These are phyloP conservation scores for Polymixis lichenea DNA, from an alignment of 2,888 invertebrate species.

Conservation along the genomic window DNA sequence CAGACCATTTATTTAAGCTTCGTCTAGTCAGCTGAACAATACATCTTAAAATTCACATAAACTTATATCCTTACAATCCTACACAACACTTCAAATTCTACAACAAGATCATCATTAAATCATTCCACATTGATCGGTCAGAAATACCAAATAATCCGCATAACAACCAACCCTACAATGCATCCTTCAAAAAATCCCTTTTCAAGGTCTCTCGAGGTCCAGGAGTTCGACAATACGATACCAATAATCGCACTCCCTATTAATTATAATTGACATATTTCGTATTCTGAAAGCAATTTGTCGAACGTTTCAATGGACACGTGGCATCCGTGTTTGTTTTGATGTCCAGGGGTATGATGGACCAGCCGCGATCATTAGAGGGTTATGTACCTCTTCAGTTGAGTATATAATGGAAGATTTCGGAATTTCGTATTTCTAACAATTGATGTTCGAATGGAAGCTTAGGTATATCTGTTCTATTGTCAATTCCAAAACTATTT, in stretches of 20 bases:
- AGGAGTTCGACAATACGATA: constrained; percentile 64
- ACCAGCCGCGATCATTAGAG: constrained; percentile 76
- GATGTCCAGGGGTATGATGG: constrained; percentile 84
- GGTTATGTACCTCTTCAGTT: constrained; percentile 71
- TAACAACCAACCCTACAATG: constrained; percentile 58
- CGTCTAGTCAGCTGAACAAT: neutral
- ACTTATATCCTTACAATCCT: neutral
- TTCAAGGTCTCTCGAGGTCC: constrained; percentile 38
- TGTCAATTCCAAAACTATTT: neutral
- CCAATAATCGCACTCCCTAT: constrained; percentile 84
- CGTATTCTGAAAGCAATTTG: constrained; percentile 85
- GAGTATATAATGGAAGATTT: constrained; percentile 65
- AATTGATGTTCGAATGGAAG: neutral
- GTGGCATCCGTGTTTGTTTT: constrained; percentile 87
- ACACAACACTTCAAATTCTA: constrained; percentile 22
- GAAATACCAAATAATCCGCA: constrained; percentile 60
- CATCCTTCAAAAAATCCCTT: constrained; percentile 58
- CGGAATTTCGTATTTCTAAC: constrained; percentile 10
- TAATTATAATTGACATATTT: constrained; percentile 90
- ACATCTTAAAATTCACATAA: neutral
- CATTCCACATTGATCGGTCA: constrained; percentile 41
- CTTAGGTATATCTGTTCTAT: neutral
- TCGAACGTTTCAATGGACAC: constrained; percentile 82
- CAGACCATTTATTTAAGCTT: neutral
- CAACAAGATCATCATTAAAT: constrained; percentile 53